Base-by-base conservation (phyloP, 1,140 invertebrate species). In the Eueides isabella region DNA sequence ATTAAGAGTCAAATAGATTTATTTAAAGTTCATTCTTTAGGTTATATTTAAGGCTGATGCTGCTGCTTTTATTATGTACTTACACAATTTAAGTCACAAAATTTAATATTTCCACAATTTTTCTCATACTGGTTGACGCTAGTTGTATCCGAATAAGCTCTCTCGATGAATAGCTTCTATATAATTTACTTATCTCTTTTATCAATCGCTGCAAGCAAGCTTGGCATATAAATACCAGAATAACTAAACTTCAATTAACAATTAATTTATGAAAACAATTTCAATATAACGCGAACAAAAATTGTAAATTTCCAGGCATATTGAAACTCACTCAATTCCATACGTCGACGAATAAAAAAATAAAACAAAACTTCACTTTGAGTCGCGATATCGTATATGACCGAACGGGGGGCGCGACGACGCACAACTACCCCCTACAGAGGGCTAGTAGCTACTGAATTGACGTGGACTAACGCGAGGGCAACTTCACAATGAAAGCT, bases 361-460 rank as follows among this genome's bases (percentile, higher is more conserved):
- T 38, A 71, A 71, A 74, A 74, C 31, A 77, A 38, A 77, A 77
- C 72, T 74, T 74, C 72, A 77, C 76, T 74, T 67, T 64, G 68
- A 26, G 55, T 64, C 64, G 55, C 63, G 73, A 65, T 35, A 67
- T 44, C 35, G 65, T 71, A 11, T 55, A 55, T 26, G 61, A 31
- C 44, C 73, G 73, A 30, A 31, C 44, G 19, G 19, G 67, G 63
- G 67, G 44, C 55, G 61, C 28, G 41, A 48, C 61, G 72, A 65
- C 74, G 78, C 83, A 81, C 87, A 78, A 83, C 86, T 86, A 80
- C 79, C 88, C 88, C 85, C 68, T 64, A 68, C 76, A 74, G 77
- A 85, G 85, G 86, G 84, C 83, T 80, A 74, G 74, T 71, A 85
- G 85, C 84, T 85, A 92, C 90, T 92, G 86, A 85, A 85, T 80